Percentiles rank a stretch among this genome's conserved stretches.
Conservation (phyloP, 2,888 invertebrate genomes). For the Drosophila kambysellisi region DNA sequence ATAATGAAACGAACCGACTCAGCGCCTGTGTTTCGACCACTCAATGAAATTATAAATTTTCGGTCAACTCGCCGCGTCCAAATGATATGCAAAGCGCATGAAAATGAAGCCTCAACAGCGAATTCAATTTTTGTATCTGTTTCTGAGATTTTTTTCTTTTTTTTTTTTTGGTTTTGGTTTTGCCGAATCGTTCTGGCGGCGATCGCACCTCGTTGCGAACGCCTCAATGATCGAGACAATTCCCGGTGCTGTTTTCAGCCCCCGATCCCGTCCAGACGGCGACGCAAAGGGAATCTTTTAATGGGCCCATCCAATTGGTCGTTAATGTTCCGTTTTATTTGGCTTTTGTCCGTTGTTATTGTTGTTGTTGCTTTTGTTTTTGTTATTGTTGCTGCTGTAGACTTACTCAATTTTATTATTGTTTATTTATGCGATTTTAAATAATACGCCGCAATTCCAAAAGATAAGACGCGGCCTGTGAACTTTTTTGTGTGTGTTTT, state of each 20-base stretch:
- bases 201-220: conserved; percentile 58
- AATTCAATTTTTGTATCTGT: conserved; percentile 48
- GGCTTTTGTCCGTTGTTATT: conserved; percentile 61
- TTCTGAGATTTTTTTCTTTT: not conserved
- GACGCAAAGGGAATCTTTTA: conserved; percentile 64
- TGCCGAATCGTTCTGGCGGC: conserved; percentile 29
- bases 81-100: conserved; percentile 76
- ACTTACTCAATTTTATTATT: conserved; percentile 78
- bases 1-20: conserved; percentile 75
- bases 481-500: conserved; percentile 34
- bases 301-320: conserved; percentile 83
- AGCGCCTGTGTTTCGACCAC: conserved; percentile 29
- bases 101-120: conserved; percentile 49
- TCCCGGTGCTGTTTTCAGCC: conserved; percentile 14
- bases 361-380: conserved; percentile 41
- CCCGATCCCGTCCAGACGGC: conserved; percentile 40
- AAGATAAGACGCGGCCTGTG: conserved; percentile 69
- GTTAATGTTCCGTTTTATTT: conserved; percentile 83
- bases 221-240: conserved; percentile 26
- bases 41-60: conserved; percentile 81
- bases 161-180: conserved; percentile 6
- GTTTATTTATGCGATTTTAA: conserved; percentile 82
- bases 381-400: conserved; percentile 41
- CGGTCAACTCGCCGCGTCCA: conserved; percentile 37
- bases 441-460: conserved; percentile 73